Evolutionary conservation across 2,113 vertebrate species (phyloP).

Genomic region (Balaenoptera acutorostrata): DNA sequence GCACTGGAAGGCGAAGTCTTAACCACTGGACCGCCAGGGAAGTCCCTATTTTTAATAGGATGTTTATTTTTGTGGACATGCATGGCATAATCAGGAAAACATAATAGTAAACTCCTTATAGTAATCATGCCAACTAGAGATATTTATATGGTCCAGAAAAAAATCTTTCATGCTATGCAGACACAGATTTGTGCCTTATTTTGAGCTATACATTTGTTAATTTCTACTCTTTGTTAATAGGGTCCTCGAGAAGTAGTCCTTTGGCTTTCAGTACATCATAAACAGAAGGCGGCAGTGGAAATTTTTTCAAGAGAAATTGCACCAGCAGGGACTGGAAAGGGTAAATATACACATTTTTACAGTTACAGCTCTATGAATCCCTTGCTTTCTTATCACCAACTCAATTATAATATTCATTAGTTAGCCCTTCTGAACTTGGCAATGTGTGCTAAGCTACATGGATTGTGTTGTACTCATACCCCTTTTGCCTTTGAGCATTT

Average conservation of each 20-base stretch:
- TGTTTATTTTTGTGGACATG: constrained; percentile 6
- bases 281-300: constrained; percentile 87
- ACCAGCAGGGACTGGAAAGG: constrained; percentile 89
- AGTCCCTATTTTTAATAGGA: not conserved
- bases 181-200: not conserved
- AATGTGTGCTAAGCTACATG: not conserved
- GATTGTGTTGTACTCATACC: not conserved
- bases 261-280: constrained; percentile 89
- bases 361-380: not conserved
- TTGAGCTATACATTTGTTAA: not conserved
- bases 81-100: not conserved
- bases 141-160: not conserved
- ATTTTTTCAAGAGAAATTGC: constrained; percentile 88
- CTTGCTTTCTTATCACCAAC: not conserved
- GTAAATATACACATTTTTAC: constrained; percentile 71
- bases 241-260: constrained; percentile 84
- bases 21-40: too few relatives aligned
- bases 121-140: not conserved
- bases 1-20: too few relatives aligned
- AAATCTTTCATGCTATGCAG: not conserved
- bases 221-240: constrained; percentile 66
- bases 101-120: not conserved
- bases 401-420: not conserved
- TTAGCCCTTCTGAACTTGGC: not conserved
- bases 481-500: not conserved